These are phyloP conservation scores for Zoanthus solanderi DNA, from an alignment of 92 coral and sea anemone species.

Conservation along the genomic window DNA sequence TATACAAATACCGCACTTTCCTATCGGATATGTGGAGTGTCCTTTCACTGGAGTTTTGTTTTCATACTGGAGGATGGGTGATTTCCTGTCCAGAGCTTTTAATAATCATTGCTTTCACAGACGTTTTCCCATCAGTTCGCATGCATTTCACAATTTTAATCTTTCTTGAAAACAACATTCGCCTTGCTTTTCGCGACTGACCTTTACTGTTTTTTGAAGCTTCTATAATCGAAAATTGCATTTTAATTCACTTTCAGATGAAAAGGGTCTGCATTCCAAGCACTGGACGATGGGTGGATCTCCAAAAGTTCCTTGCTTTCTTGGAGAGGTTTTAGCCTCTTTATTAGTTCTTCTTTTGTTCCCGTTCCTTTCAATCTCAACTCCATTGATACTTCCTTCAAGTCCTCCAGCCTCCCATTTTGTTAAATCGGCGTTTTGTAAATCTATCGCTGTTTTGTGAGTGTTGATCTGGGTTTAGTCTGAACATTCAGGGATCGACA, in stretches of 20 bases:
- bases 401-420: conserved; percentile 39
- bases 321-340: too few relatives aligned
- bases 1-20: conserved; percentile 53
- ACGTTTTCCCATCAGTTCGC: too few relatives aligned
- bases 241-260: too few relatives aligned
- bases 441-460: neutral
- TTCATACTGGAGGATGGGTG: conserved; percentile 6
- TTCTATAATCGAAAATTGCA: too few relatives aligned
- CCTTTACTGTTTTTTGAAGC: conserved; percentile 2
- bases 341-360: conserved; percentile 34
- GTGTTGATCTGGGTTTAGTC: too few relatives aligned
- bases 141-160: too few relatives aligned
- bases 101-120: too few relatives aligned
- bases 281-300: too few relatives aligned
- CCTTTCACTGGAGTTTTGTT: conserved; percentile 51
- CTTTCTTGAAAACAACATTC: neutral
- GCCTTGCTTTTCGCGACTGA: conserved; percentile 30
- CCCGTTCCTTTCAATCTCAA: conserved; percentile 48
- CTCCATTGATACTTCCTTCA: conserved; percentile 41
- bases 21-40: conserved; percentile 52
- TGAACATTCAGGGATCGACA: too few relatives aligned
- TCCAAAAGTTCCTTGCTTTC: too few relatives aligned
- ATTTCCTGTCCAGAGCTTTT: too few relatives aligned
- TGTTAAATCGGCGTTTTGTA: conserved; percentile 33
- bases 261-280: too few relatives aligned